phyloP scores from a whole-genome alignment of 2,113 vertebrate species.

The rabbit (Oryctolagus cuniculus) region mOryCun1.1 NC_091434.1:50700001-50700500 shows the following conservation, averaged over 20 bases:
- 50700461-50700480: neutral
- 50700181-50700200: neutral
- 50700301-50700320: neutral
- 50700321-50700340: neutral
- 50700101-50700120: neutral
- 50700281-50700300: neutral
- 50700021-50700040: no score
- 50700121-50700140: neutral
- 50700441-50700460: neutral
- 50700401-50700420: neutral
- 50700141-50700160: neutral
- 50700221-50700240: neutral
- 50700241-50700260: neutral
- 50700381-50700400: neutral
- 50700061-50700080: neutral
- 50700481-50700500: neutral
- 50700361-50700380: constrained; percentile 34
- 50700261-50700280: neutral
- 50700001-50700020: neutral
- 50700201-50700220: neutral
- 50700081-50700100: neutral
- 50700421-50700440: constrained; percentile 6
- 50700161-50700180: neutral
- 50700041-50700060: neutral
- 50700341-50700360: neutral